Base-by-base conservation (phyloP, 1,140 invertebrate genomes). In the Sycobia sp. region DNA sequence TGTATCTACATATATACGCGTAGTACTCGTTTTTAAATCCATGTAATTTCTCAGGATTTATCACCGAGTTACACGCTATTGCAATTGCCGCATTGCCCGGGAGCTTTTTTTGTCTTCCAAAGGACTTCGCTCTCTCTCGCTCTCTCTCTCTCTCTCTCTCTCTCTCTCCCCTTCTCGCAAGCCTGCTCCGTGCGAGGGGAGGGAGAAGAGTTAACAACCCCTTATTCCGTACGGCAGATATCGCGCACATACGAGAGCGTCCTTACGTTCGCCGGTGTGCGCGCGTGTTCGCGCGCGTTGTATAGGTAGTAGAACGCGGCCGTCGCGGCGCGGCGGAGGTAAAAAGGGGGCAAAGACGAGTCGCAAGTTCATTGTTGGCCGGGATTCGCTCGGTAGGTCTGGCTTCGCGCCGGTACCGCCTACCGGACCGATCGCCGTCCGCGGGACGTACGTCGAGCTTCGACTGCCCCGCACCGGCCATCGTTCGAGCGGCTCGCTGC, bases 371-470 rank as follows among this genome's bases (percentile, higher is more conserved):
- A 41, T 55, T 55, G 54, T 43, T 55, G 23, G 20, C 54, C 10
- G 41, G 47, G 47, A 53, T 59, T 59, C 34, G 39, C 32, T 53
- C 62, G 65, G 73, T 70, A 74, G 73, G 73, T 67, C 67, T 72
- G 72, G 71, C 73, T 56, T 58, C 47, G 66, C 59, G 49, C 38
- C 66, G 71, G 73, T 67, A 72, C 53, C 73, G 73, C 73, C 73
- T 73, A 73, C 73, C 65, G 65, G 63, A 71, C 66, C 71, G 71
- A 73, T 71, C 14, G 34, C 61, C 36, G 43, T 50, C 44, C 18
- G n/a, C n/a, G n/a, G 43, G 51, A 38, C 41, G 16, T 38, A 51
- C 59, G 59, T 53, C 22, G 36, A 18, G 23, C 49, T 61, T 61
- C 50, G 49, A 61, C 47, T 61, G 49, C 49, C 49, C 54, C 54